phyloP scores from a whole-genome alignment of 64 coral and sea anemone genomes.

The Anthopleura sola region DNA sequence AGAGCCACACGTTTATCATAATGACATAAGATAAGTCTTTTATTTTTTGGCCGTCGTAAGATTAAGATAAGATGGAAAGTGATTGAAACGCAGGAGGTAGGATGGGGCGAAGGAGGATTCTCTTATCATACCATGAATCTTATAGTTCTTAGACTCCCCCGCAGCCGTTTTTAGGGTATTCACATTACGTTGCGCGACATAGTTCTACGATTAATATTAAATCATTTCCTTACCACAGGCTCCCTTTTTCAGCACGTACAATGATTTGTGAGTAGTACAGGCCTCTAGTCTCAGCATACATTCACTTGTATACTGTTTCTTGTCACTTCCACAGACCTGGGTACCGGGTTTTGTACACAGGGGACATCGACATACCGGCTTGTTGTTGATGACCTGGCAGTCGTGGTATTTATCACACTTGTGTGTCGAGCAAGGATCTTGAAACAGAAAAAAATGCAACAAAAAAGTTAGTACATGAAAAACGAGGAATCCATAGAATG shows the following conservation, averaged over 20 bases:
- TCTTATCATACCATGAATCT: too few relatives aligned
- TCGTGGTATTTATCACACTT: constrained; percentile 38
- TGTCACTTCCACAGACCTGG: constrained; percentile 41
- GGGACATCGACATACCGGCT: constrained; percentile 43
- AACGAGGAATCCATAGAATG: too few relatives aligned
- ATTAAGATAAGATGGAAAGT: too few relatives aligned
- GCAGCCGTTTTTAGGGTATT: too few relatives aligned
- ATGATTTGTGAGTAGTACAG: constrained; percentile 12
- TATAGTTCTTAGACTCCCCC: too few relatives aligned
- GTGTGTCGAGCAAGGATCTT: constrained; percentile 36
- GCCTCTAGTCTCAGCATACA: constrained; percentile 45
- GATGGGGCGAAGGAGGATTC: too few relatives aligned
- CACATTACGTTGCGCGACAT: too few relatives aligned
- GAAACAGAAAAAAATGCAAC: background rate
- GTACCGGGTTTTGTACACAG: background rate
- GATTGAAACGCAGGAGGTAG: too few relatives aligned
- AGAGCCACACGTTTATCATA: too few relatives aligned
- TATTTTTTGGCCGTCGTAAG: too few relatives aligned
- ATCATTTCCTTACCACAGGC: constrained; percentile 43
- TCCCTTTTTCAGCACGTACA: constrained; percentile 52
- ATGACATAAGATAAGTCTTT: too few relatives aligned
- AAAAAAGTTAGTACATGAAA: background rate
- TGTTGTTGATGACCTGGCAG: constrained; percentile 32
- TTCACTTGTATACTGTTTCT: constrained; percentile 24
- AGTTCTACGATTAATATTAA: too few relatives aligned